Evolutionary conservation across 1,140 invertebrate species (phyloP).

Genomic region (Drosophila nannoptera): DNA sequence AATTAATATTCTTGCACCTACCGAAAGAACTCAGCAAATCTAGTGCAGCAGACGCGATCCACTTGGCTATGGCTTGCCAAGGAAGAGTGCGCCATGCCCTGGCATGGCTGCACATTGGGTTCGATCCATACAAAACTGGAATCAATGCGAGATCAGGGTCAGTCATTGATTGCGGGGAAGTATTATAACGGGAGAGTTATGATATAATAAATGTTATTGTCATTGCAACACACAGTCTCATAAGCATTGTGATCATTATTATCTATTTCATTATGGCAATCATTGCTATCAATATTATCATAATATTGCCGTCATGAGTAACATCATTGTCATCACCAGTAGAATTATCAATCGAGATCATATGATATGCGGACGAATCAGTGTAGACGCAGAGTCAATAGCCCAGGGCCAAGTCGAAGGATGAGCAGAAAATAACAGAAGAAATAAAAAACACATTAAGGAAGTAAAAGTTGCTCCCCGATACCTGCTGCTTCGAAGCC

Average conservation of each 20-base stretch:
- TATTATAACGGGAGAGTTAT: neutral
- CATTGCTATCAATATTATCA: neutral
- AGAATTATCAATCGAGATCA: neutral
- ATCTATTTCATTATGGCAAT: neutral
- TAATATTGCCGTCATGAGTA: neutral
- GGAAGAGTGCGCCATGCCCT: neutral
- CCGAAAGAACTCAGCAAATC: slow-evolving; percentile 37
- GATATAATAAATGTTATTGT: neutral
- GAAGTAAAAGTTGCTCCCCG: slow-evolving; percentile 1
- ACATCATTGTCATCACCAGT: neutral
- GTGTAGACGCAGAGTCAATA: slow-evolving; percentile 35
- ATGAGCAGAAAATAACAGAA: slow-evolving; percentile 9
- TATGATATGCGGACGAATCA: slow-evolving; percentile 4
- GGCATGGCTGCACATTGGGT: neutral
- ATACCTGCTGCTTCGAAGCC: slow-evolving; percentile 23
- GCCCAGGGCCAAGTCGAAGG: slow-evolving; percentile 30
- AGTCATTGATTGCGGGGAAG: neutral
- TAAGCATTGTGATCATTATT: neutral
- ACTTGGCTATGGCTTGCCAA: neutral
- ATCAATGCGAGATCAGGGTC: neutral
- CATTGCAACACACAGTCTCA: neutral
- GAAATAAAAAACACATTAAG: slow-evolving; percentile 2
- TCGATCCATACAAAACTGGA: neutral
- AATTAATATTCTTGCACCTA: slow-evolving; percentile 79
- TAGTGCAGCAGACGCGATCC: slow-evolving; percentile 32